Conservation (phyloP, 2,113 vertebrate species). For the Dicentrarchus labrax region DNA sequence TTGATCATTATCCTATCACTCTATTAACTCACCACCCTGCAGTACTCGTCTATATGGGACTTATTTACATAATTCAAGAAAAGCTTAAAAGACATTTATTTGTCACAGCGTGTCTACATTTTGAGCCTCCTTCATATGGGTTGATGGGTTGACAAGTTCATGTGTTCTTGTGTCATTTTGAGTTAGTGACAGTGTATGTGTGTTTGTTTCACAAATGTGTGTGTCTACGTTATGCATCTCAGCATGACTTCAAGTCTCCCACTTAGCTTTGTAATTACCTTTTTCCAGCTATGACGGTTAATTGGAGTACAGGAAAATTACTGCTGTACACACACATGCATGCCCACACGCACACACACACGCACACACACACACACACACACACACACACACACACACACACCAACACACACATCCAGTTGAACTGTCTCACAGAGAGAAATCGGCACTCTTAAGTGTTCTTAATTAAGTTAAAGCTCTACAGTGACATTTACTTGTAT, state of each 20-base stretch:
- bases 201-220: conserved; percentile 33
- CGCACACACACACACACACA: conserved; percentile 2
- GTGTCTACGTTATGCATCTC: conserved; percentile 49
- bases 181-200: conserved; percentile 31
- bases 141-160: conserved; percentile 31
- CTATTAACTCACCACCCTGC: not conserved
- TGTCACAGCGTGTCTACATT: conserved; percentile 31
- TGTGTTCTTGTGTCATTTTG: conserved; percentile 28
- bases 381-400: conserved; percentile 40
- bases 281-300: conserved; percentile 71
- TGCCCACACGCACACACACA: conserved; percentile 40
- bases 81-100: conserved; percentile 21
- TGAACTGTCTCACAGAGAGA: conserved; percentile 27
- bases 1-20: not conserved
- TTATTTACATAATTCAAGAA: conserved; percentile 8
- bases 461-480: conserved; percentile 57
- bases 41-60: not conserved
- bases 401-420: conserved; percentile 1
- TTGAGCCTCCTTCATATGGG: not conserved
- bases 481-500: conserved; percentile 45
- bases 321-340: conserved; percentile 28
- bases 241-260: conserved; percentile 67
- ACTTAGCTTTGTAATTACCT: conserved; percentile 74
- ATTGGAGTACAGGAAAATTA: conserved; percentile 65
- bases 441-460: conserved; percentile 28